Evolutionary conservation across 2,888 invertebrate species (phyloP).

Genomic region (Ctena decussata): DNA sequence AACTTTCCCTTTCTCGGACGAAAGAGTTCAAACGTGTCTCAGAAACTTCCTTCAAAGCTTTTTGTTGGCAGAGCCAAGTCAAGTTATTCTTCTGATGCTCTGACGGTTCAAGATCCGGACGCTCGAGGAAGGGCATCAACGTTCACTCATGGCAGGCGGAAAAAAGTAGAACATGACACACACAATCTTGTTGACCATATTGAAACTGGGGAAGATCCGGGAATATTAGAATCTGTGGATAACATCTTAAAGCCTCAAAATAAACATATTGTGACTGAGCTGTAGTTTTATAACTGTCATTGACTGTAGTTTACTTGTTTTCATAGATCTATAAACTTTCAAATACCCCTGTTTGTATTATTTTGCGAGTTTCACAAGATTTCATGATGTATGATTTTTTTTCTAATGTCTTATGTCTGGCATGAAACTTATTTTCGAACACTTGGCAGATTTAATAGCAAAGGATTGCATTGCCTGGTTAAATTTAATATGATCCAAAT

Average conservation of each 20-base stretch:
- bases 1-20: neutral
- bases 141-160: neutral
- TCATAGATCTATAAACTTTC: no score
- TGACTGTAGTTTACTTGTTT: no score
- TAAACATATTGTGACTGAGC: neutral
- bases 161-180: neutral
- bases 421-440: no score
- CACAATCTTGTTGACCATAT: conserved; percentile 1
- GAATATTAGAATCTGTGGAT: neutral
- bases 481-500: no score
- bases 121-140: neutral
- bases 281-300: no score
- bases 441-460: no score
- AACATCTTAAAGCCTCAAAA: neutral
- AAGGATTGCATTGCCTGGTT: no score
- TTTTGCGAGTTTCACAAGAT: no score
- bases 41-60: neutral
- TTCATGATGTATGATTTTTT: no score
- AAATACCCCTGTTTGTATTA: no score
- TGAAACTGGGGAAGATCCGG: neutral
- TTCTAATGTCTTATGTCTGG: no score
- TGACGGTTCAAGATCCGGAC: neutral
- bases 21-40: neutral
- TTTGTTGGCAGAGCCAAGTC: neutral
- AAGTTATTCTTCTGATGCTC: neutral